Percentiles rank a stretch among this genome's conserved stretches.
Evolutionary conservation across 2,888 invertebrate species (phyloP).

Genomic region (Clusia tigrina): DNA sequence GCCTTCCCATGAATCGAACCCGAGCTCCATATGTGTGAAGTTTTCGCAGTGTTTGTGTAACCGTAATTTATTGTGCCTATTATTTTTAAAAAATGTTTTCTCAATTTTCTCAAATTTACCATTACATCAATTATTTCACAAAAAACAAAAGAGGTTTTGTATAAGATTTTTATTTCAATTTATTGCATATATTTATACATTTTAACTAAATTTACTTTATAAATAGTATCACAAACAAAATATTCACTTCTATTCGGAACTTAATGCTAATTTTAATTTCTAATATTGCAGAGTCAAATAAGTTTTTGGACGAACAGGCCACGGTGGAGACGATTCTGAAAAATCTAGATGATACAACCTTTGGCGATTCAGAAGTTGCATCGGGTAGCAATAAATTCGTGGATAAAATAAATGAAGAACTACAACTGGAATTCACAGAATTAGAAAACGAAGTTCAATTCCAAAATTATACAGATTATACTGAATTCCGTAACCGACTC

Average conservation of each 20-base stretch:
- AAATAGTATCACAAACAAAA: neutral
- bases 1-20: too few species aligned
- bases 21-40: too few species aligned
- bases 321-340: slow-evolving; percentile 59
- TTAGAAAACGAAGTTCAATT: slow-evolving; percentile 27
- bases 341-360: slow-evolving; percentile 51
- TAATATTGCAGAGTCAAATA: slow-evolving; percentile 40
- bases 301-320: slow-evolving; percentile 59
- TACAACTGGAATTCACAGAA: neutral
- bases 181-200: neutral
- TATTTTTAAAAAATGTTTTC: too few species aligned
- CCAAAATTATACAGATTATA: slow-evolving; percentile 25
- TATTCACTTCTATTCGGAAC: neutral
- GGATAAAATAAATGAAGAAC: neutral
- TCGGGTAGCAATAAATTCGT: neutral
- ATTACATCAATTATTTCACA: too few species aligned
- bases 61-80: too few species aligned
- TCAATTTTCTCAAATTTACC: too few species aligned
- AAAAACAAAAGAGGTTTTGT: too few species aligned
- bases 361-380: slow-evolving; percentile 40
- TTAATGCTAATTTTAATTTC: neutral
- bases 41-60: too few species aligned
- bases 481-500: slow-evolving; percentile 50
- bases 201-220: neutral
- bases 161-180: slow-evolving; percentile 3